Evolutionary conservation across 1,140 invertebrate genomes (phyloP).

Genomic region (Drosophila sp.): DNA sequence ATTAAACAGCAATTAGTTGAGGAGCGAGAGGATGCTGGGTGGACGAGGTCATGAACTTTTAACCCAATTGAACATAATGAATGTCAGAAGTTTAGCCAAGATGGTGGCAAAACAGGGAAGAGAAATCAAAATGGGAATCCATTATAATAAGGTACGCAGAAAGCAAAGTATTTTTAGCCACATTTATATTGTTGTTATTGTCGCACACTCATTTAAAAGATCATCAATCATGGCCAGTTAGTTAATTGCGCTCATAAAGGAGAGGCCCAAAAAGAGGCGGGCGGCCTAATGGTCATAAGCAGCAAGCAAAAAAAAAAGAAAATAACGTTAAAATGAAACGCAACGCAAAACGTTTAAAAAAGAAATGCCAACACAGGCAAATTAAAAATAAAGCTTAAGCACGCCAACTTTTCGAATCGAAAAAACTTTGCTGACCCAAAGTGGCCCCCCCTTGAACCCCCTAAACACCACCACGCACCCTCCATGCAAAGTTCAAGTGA

Average conservation of each 20-base stretch:
- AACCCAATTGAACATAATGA: slow-evolving; percentile 32
- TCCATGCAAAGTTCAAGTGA: slow-evolving; percentile 64
- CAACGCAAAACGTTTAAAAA: slow-evolving; percentile 64
- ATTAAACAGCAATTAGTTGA: slow-evolving; percentile 63
- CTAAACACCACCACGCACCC: neutral
- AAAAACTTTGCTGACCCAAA: slow-evolving; percentile 62
- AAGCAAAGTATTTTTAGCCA: slow-evolving; percentile 29
- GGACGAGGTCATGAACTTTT: slow-evolving; percentile 45
- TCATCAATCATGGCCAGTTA: slow-evolving; percentile 77
- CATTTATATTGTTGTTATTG: slow-evolving; percentile 41
- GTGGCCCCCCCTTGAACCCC: neutral
- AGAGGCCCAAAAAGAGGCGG: slow-evolving; percentile 28
- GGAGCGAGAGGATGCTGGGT: neutral
- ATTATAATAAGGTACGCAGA: slow-evolving; percentile 28
- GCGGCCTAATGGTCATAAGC: slow-evolving; percentile 56
- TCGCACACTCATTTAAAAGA: slow-evolving; percentile 78
- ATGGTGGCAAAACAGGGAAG: slow-evolving; percentile 7
- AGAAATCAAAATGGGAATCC: slow-evolving; percentile 47
- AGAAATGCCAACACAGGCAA: slow-evolving; percentile 61
- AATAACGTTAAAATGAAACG: slow-evolving; percentile 25
- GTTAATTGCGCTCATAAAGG: slow-evolving; percentile 74
- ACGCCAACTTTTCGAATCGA: slow-evolving; percentile 61
- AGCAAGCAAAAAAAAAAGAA: slow-evolving; percentile 35
- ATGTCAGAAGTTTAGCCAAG: slow-evolving; percentile 13
- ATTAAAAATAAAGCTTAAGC: slow-evolving; percentile 77